Conservation (phyloP, 1,140 invertebrate species). For the Danaus melanippus region DNA sequence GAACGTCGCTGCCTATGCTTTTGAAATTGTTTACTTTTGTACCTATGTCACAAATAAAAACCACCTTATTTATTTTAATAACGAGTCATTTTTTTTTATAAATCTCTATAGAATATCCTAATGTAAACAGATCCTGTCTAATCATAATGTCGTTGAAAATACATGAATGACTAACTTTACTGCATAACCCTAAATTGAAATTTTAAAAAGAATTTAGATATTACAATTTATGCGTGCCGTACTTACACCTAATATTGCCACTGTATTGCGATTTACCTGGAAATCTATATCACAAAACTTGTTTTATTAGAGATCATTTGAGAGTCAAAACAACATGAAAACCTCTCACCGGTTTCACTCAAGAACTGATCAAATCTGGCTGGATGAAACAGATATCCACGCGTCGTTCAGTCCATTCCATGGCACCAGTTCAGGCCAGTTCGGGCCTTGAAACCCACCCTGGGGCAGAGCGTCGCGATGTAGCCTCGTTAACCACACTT, state of each 20-base stretch:
- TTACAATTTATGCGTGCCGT: constrained; percentile 3
- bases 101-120: constrained; percentile 10
- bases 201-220: constrained; percentile 8
- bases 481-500: constrained; percentile 10
- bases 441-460: neutral
- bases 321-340: constrained; percentile 20
- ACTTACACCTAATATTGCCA: constrained; percentile 2
- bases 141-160: constrained; percentile 9
- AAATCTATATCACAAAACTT: constrained; percentile 8
- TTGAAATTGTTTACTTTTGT: constrained; percentile 9
- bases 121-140: constrained; percentile 6
- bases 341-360: constrained; percentile 17
- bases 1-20: constrained; percentile 3
- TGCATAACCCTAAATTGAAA: constrained; percentile 9
- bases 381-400: constrained; percentile 13
- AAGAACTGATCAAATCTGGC: constrained; percentile 7
- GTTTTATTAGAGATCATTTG: constrained; percentile 16
- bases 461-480: constrained; percentile 9
- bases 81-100: constrained; percentile 2
- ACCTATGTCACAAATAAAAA: constrained; percentile 9
- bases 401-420: neutral
- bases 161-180: constrained; percentile 3
- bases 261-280: neutral
- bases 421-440: no score
- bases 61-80: constrained; percentile 3